These are phyloP conservation scores for Cetonia aurata DNA, from an alignment of 2,888 invertebrate genomes.

Conservation along the genomic window DNA sequence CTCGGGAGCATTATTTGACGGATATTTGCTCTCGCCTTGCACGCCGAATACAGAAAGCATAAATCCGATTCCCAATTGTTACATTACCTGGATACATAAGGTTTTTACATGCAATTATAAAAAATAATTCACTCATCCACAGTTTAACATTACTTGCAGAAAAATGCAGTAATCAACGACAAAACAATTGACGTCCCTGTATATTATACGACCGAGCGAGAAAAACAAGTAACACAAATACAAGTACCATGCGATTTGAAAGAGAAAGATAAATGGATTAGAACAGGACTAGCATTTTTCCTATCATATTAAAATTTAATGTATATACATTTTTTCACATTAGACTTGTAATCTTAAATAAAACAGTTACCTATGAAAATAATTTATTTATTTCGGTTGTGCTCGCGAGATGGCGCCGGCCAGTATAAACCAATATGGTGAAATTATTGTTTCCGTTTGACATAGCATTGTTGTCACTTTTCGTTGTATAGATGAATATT, in stretches of 20 bases:
- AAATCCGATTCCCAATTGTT: slow-evolving; percentile 71
- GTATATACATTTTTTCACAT: background rate
- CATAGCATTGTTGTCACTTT: slow-evolving; percentile 67
- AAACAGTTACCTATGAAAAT: slow-evolving; percentile 1
- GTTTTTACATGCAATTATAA: slow-evolving; percentile 59
- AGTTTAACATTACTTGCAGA: slow-evolving; percentile 49
- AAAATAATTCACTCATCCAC: background rate
- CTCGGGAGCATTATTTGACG: slow-evolving; percentile 78
- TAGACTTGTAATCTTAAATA: slow-evolving; percentile 15
- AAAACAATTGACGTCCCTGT: slow-evolving; percentile 60
- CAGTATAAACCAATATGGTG: slow-evolving; percentile 36
- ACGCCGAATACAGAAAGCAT: slow-evolving; percentile 72
- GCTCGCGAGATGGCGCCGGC: slow-evolving; percentile 37
- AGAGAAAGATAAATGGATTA: slow-evolving; percentile 71
- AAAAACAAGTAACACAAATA: slow-evolving; percentile 58
- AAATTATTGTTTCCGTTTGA: slow-evolving; percentile 52
- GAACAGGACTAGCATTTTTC: slow-evolving; percentile 75
- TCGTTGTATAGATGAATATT: slow-evolving; percentile 56
- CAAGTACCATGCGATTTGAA: slow-evolving; percentile 60
- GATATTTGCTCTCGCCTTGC: slow-evolving; percentile 70
- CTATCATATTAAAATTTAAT: slow-evolving; percentile 62
- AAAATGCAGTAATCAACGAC: slow-evolving; percentile 54
- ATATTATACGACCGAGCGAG: slow-evolving; percentile 60
- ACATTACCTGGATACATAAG: slow-evolving; percentile 73
- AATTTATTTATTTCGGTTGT: background rate